Evolutionary conservation across 2,888 invertebrate genomes (phyloP).

Genomic region (Lycia hirtaria): DNA sequence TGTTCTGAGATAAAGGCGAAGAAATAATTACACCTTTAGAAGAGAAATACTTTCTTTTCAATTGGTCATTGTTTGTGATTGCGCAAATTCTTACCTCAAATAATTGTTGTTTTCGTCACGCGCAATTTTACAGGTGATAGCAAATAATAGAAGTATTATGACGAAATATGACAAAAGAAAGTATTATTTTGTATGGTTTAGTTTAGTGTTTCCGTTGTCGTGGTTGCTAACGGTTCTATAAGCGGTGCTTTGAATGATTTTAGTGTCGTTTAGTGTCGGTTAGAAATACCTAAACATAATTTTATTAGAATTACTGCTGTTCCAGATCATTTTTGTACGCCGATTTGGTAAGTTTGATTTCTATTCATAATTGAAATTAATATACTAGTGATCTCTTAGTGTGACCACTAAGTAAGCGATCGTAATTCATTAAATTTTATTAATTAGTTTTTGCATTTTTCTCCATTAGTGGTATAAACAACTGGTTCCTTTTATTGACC

Average conservation of each 20-base stretch:
- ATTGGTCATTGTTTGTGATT: conserved; percentile 59
- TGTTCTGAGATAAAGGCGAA: conserved; percentile 70
- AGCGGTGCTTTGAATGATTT: background rate
- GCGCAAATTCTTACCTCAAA: conserved; percentile 60
- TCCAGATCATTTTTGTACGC: too few species aligned
- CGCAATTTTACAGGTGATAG: conserved; percentile 63
- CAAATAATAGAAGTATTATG: conserved; percentile 43
- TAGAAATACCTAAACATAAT: too few species aligned
- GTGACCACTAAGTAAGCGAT: too few species aligned
- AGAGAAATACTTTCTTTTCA: conserved; percentile 79
- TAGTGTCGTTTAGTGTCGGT: background rate
- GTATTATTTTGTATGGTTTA: conserved; percentile 38
- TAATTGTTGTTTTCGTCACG: conserved; percentile 62
- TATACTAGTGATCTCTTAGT: too few species aligned
- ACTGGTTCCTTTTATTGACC: too few species aligned
- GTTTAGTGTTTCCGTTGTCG: conserved; percentile 40
- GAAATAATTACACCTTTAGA: conserved; percentile 75
- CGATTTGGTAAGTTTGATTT: too few species aligned
- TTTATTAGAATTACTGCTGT: too few species aligned
- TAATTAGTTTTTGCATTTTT: too few species aligned
- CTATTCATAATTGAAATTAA: too few species aligned
- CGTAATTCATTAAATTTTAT: too few species aligned
- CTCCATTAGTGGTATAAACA: too few species aligned
- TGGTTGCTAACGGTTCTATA: conserved; percentile 42
- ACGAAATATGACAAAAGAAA: conserved; percentile 49